Evolutionary conservation across 2,888 invertebrate species (phyloP), one percentile per base, ranked within the genome.

Genomic region (Sicus ferrugineus): DNA sequence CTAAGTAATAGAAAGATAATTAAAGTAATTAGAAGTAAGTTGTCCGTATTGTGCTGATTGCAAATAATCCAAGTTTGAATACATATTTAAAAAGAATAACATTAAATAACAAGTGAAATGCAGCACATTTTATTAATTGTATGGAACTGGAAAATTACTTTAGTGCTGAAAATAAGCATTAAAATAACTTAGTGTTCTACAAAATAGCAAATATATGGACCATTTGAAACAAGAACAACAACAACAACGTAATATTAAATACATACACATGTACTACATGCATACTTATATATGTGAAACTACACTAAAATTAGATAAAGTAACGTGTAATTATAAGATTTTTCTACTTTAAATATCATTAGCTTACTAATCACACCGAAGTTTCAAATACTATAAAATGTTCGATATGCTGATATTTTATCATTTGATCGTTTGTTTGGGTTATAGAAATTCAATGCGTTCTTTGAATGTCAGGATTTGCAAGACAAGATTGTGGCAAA

Each of bases 151-250:
- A 52, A 52, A 52, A 23, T 52, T 52, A 52, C 52, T 52, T 64
- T 52, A 63, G n/a, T n/a, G n/a, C n/a, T n/a, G n/a, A n/a, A 21
- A 23, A 42, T 23, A 62, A 62, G n/a, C 42, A 62, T n/a, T n/a
- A 48, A 75, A 72, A 52, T 28, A 71, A 72, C 66, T 67, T 63
- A 48, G 58, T 54, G 42, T 58, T 66, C 14, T 30, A 66, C 54
- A 21, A 31, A 62, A 28, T 71, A 74, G 68, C 64, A 75, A 67
- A 69, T 70, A 30, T 34, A 72, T 73, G 70, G 67, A 74, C 61
- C 62, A 62, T 30, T 52, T 46, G 30, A 59, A 50, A 65, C 46
- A 64, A 31, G 31, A 64, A 63, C n/a, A 56, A 56, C 19, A 50
- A 61, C 14, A 61, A 42, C 26, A 61, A 61, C 46, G n/a, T 7